Conservation (phyloP, 2,113 vertebrate species). For the Coptodon bakossiorum region DNA sequence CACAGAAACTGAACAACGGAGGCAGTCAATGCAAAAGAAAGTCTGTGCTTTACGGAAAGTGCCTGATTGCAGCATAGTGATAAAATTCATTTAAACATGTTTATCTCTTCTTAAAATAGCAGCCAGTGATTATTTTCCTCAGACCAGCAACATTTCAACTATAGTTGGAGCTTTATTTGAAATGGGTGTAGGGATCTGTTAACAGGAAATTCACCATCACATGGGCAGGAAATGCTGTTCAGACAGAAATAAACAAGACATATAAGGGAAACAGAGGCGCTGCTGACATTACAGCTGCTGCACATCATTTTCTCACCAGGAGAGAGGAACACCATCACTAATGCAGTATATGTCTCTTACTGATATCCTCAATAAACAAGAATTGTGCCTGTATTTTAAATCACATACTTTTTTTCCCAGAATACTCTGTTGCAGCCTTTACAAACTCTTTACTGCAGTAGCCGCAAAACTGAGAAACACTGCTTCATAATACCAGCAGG, state of each 20-base stretch:
- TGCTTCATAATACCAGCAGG: neutral
- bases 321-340: neutral
- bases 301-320: neutral
- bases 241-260: constrained; percentile 49
- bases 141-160: neutral
- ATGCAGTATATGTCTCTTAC: neutral
- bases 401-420: neutral
- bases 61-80: neutral
- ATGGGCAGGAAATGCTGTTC: constrained; percentile 70
- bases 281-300: neutral
- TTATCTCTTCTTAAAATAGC: neutral
- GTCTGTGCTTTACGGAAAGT: neutral
- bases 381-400: neutral
- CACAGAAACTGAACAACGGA: neutral
- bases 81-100: neutral
- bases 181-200: constrained; percentile 43
- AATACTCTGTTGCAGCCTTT: neutral
- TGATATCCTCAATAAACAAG: neutral
- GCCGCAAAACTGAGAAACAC: neutral
- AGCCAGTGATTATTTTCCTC: neutral
- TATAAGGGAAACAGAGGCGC: neutral
- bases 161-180: neutral
- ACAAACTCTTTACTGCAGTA: neutral
- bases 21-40: neutral
- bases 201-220: constrained; percentile 70